Conservation (phyloP, 2,113 vertebrate species). For the Suricata suricatta region DNA sequence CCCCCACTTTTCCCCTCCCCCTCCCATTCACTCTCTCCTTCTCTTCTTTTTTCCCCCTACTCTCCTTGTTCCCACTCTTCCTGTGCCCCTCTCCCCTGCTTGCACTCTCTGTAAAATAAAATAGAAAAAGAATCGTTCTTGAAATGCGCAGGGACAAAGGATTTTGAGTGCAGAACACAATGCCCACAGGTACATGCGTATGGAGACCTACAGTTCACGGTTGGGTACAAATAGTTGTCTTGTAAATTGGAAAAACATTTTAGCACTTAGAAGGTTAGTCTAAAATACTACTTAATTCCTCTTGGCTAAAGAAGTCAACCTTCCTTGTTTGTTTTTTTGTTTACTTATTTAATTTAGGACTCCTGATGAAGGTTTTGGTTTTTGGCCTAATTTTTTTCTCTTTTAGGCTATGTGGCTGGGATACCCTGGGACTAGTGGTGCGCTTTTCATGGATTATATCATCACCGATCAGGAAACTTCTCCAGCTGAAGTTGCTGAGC, state of each 20-base stretch:
- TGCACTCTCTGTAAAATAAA: too few relatives aligned
- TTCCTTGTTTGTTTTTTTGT: conserved; percentile 16
- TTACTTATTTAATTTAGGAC: not conserved
- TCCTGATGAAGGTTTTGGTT: not conserved
- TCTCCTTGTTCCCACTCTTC: too few relatives aligned
- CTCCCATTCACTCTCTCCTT: too few relatives aligned
- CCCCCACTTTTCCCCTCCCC: fast-evolving
- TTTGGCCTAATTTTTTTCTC: conserved; percentile 35
- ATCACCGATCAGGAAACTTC: conserved; percentile 97
- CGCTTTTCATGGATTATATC: conserved; percentile 99
- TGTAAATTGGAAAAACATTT: not conserved
- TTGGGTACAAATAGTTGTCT: not conserved
- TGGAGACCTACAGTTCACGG: not conserved
- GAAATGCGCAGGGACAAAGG: not conserved
- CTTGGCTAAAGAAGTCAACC: conserved; percentile 13
- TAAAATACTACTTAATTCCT: conserved; percentile 24
- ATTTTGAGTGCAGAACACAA: not conserved
- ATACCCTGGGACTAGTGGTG: conserved; percentile 98
- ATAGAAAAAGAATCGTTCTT: not conserved
- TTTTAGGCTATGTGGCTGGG: conserved; percentile 97
- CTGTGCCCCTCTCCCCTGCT: too few relatives aligned
- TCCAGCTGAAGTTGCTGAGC: conserved; percentile 95
- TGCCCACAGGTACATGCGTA: not conserved
- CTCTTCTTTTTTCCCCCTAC: too few relatives aligned
- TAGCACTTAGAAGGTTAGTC: not conserved